phyloP scores from a whole-genome alignment of 2,113 vertebrate genomes.

The Hyla sarda region DNA sequence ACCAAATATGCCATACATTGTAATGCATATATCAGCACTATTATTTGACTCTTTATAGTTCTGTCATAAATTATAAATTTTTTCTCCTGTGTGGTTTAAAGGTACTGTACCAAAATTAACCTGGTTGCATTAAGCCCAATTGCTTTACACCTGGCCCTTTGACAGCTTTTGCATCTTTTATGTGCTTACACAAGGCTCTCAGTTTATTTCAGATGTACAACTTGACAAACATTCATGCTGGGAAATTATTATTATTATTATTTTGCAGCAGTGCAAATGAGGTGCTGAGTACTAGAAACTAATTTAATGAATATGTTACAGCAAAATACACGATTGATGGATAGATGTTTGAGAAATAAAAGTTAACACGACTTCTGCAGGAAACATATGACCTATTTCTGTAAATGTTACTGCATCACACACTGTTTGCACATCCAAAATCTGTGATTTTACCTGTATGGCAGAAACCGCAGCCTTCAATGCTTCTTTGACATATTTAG shows the following conservation, averaged over 20 bases:
- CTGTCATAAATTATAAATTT: neutral
- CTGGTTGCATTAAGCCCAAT: neutral
- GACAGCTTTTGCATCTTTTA: neutral
- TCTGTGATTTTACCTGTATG: too few species aligned
- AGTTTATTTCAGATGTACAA: neutral
- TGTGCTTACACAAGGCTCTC: neutral
- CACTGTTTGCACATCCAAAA: too few species aligned
- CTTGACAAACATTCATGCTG: neutral
- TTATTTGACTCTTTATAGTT: neutral
- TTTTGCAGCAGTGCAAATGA: neutral
- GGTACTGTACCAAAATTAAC: neutral
- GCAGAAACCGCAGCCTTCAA: too few species aligned
- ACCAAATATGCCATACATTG: neutral
- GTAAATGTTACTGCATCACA: too few species aligned
- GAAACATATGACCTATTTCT: too few species aligned
- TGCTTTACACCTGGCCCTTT: neutral
- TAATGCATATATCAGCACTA: neutral
- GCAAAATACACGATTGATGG: too few species aligned
- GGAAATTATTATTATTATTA: neutral
- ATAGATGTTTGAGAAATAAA: too few species aligned
- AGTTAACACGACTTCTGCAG: too few species aligned
- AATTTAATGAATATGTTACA: too few species aligned
- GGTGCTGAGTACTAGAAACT: too few species aligned
- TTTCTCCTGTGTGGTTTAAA: neutral
- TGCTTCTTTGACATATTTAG: too few species aligned